Conservation (phyloP, 2,797 vertebrate genomes). For the Petrocephalus schoutedeni region DNA sequence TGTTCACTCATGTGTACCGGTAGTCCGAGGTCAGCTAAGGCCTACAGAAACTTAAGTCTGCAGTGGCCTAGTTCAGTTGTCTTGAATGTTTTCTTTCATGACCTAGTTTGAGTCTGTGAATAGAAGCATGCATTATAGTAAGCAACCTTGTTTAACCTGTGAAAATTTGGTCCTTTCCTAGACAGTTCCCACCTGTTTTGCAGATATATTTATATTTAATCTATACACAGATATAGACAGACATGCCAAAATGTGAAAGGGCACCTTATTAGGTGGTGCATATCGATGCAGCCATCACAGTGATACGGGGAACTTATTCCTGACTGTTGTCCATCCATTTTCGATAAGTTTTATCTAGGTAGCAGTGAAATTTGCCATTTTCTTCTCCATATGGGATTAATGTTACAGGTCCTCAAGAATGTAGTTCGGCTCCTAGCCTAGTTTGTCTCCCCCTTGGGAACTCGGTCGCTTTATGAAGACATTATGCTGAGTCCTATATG, state of each 20-base stretch:
- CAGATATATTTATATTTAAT: neutral
- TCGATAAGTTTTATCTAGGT: neutral
- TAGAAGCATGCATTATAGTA: slow-evolving; percentile 2
- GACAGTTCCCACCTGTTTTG: neutral
- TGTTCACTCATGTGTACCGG: neutral
- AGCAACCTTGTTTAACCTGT: neutral
- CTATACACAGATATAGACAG: neutral
- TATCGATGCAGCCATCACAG: neutral
- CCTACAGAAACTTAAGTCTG: neutral
- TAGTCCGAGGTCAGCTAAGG: neutral
- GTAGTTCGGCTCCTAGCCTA: neutral
- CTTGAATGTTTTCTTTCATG: neutral
- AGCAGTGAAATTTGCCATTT: neutral
- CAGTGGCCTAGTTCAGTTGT: neutral
- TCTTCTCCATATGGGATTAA: neutral
- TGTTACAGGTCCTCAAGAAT: neutral
- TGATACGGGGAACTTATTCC: neutral
- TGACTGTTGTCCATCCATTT: neutral
- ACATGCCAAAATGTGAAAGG: neutral
- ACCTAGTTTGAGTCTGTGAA: neutral
- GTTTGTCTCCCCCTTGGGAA: neutral
- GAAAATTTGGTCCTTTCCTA: neutral
- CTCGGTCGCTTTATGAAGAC: neutral
- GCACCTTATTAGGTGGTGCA: neutral
- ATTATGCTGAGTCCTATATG: neutral